These are phyloP conservation scores for Hydroisotoma schaefferi DNA, from an alignment of 2,888 invertebrate genomes.

Conservation along the genomic window DNA sequence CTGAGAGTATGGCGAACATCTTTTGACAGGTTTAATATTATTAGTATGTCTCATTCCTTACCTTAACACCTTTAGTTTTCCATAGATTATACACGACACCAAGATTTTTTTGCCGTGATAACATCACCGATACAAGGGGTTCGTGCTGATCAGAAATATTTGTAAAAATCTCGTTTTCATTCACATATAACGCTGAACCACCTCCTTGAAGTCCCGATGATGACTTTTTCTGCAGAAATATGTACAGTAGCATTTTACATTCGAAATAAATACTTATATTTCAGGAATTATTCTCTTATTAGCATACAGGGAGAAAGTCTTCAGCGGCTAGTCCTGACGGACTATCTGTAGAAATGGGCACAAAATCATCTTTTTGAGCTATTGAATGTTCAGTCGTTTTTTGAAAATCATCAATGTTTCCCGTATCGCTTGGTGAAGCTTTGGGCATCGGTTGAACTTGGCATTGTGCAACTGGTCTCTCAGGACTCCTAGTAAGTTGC, in stretches of 20 bases:
- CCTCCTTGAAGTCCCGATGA: slow-evolving; percentile 37
- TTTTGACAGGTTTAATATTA: background rate
- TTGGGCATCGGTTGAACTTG: slow-evolving; percentile 47
- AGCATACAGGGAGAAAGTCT: slow-evolving; percentile 74
- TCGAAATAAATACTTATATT: slow-evolving; percentile 6
- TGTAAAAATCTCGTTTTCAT: slow-evolving; percentile 71
- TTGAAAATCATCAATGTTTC: slow-evolving; percentile 34
- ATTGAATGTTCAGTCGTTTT: slow-evolving; percentile 52
- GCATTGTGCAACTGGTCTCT: slow-evolving; percentile 46
- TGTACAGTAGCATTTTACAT: slow-evolving; percentile 1
- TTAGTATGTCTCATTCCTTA: slow-evolving; percentile 35
- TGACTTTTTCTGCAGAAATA: slow-evolving; percentile 53
- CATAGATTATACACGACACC: slow-evolving; percentile 64
- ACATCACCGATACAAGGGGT: slow-evolving; percentile 61
- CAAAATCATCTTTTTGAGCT: slow-evolving; percentile 57
- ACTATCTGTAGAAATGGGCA: slow-evolving; percentile 68
- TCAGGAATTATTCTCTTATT: slow-evolving; percentile 16
- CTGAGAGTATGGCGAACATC: background rate
- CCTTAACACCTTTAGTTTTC: slow-evolving; percentile 57
- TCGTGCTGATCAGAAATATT: slow-evolving; percentile 53
- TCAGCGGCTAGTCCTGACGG: slow-evolving; percentile 74
- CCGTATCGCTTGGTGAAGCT: slow-evolving; percentile 32
- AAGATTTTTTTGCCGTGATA: slow-evolving; percentile 67
- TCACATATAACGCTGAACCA: slow-evolving; percentile 58
- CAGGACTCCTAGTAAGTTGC: slow-evolving; percentile 51